Conservation (phyloP, 2,797 vertebrate species). For the Hipposideros larvatus region DNA sequence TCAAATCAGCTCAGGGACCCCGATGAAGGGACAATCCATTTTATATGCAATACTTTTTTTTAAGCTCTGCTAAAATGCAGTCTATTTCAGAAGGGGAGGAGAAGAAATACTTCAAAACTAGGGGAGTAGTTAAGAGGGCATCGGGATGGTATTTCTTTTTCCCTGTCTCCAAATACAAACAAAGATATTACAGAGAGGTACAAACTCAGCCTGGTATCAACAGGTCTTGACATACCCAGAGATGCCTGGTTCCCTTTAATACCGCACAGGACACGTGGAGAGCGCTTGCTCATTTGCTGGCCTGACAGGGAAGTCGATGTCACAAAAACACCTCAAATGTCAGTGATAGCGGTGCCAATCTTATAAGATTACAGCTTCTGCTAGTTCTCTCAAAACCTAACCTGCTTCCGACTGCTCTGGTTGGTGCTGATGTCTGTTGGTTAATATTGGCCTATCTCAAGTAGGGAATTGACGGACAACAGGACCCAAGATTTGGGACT, state of each 20-base stretch:
- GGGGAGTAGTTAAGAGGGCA: background rate
- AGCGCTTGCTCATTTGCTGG: background rate
- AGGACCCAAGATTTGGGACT: background rate
- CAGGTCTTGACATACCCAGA: background rate
- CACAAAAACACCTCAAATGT: background rate
- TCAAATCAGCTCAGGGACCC: background rate
- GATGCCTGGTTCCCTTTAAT: background rate
- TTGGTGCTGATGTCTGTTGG: background rate
- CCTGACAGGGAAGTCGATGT: background rate
- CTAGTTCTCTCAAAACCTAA: background rate
- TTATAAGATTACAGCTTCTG: background rate
- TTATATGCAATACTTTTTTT: background rate
- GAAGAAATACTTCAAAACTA: background rate
- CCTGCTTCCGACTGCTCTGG: background rate
- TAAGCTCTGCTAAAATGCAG: background rate
- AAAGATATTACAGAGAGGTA: background rate
- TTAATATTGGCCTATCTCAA: background rate
- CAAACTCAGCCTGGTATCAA: background rate
- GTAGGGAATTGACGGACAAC: background rate
- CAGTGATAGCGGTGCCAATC: background rate
- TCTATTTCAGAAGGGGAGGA: slow-evolving; percentile 40
- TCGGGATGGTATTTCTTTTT: background rate
- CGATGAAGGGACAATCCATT: background rate
- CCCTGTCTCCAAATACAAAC: background rate
- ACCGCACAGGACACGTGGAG: background rate